Base-by-base conservation (phyloP, 2,888 invertebrate species). In the Anodontia alba region DNA sequence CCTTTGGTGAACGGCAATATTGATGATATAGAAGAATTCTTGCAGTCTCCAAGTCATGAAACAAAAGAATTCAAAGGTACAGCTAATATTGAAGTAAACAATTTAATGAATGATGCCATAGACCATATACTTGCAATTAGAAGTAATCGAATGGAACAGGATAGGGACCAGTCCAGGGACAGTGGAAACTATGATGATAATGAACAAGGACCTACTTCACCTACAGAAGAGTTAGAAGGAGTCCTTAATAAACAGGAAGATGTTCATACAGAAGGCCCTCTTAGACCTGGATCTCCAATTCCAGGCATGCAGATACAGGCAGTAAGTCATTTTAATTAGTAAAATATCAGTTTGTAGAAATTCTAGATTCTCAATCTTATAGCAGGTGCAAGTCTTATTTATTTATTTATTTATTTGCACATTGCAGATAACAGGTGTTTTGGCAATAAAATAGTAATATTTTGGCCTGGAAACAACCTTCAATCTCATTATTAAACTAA, bases 61-160 rank as follows among this genome's bases (percentile, higher is more conserved):
- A 76, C 62, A 23, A 72, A 72, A 57, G 62, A 62, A 17, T 33
- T 62, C 7, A 5, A 62, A 62, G 23, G 10, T 33, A 33, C 91
- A 8, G 88, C 91, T 33, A 91, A 92, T 43, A 85, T 86, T 15
- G 89, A 91, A n/a, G 89, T 91, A 26, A 87, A 89, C 33, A 89
- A 86, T 15, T 76, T 94, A 77, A 83, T 93, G 51, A 88, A 92
- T 36, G 93, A 93, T 66, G 92, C 94, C 20, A 89, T 94, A 36
- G 83, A 90, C n/a, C 88, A 92, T 36, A 92, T 94, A 88, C 74
- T 93, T 31, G 80, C 78, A 29, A 93, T 93, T 43, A 81, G 88
- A 66, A 82, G 79, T 46, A 90, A 89, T 51, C 81, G 86, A 66
- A 78, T 75, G n/a, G 70, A 62, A 10, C 78, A 79, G 43, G 82